These are phyloP conservation scores for Brassicogethes aeneus DNA, from an alignment of 2,888 invertebrate genomes.

Conservation along the genomic window DNA sequence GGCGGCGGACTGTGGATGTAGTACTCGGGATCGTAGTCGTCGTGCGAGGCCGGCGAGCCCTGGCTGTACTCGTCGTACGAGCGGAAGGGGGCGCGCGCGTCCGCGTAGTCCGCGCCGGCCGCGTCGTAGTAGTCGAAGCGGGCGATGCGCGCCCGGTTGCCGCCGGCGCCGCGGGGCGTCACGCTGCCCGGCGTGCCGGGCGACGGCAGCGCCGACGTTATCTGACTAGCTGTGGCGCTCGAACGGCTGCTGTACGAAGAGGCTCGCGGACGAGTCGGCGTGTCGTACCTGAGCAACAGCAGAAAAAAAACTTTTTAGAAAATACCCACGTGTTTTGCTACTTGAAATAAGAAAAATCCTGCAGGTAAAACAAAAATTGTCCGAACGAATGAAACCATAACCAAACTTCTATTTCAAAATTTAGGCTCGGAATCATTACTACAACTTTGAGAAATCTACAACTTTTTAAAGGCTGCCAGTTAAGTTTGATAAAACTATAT, in stretches of 20 bases:
- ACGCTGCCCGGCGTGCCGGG: slow-evolving; percentile 44
- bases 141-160: slow-evolving; percentile 41
- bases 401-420: no score
- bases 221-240: slow-evolving; percentile 39
- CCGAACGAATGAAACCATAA: no score
- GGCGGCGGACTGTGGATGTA: slow-evolving; percentile 26
- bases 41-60: slow-evolving; percentile 57
- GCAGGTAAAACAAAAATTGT: no score
- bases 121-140: slow-evolving; percentile 34
- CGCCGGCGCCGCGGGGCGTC: slow-evolving; percentile 36
- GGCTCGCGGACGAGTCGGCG: slow-evolving; percentile 48
- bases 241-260: slow-evolving; percentile 49
- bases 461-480: no score
- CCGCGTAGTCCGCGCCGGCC: slow-evolving; percentile 36
- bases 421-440: no score
- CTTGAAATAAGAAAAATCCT: no score
- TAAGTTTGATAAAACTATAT: no score
- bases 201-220: slow-evolving; percentile 43
- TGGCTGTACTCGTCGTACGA: slow-evolving; percentile 67
- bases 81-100: slow-evolving; percentile 47
- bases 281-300: slow-evolving; percentile 51
- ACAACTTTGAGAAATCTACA: no score
- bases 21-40: slow-evolving; percentile 47
- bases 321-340: no score
- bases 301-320: no score